Conservation (phyloP, 2,797 vertebrate genomes). For the Selene dorsalis region DNA sequence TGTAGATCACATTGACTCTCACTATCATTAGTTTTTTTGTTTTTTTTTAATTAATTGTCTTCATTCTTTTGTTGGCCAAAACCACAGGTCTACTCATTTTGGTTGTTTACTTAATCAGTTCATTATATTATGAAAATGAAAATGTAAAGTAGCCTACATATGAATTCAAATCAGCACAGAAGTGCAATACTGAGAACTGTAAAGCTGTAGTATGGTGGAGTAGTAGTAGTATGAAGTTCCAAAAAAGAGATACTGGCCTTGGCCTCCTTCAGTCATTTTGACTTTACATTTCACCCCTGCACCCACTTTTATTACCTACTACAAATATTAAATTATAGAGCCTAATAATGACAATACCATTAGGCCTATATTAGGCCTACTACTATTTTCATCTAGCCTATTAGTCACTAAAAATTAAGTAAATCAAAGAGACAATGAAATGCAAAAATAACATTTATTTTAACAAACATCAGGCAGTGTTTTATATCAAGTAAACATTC, state of each 20-base stretch:
- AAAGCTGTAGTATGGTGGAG: background rate
- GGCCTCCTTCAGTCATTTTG: background rate
- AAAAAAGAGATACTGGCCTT: background rate
- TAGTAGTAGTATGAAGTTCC: background rate
- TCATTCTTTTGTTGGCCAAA: background rate
- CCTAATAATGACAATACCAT: no score
- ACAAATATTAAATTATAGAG: no score
- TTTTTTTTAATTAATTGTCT: background rate
- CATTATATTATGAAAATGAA: background rate
- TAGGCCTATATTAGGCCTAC: no score
- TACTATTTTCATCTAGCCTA: no score
- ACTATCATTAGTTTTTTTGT: no score
- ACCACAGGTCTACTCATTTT: background rate
- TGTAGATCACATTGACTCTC: no score
- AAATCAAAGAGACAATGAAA: slow-evolving; percentile 19
- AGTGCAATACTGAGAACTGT: no score
- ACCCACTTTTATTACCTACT: background rate
- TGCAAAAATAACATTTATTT: slow-evolving; percentile 78
- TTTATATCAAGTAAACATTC: slow-evolving; percentile 62
- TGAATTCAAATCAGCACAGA: no score
- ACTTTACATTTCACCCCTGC: background rate
- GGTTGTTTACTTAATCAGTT: background rate
- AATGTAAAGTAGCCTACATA: background rate
- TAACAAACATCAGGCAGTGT: slow-evolving; percentile 49
- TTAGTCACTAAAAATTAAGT: background rate